Evolutionary conservation across 2,888 invertebrate genomes (phyloP).

Genomic region (Scaptomyza reducta): DNA sequence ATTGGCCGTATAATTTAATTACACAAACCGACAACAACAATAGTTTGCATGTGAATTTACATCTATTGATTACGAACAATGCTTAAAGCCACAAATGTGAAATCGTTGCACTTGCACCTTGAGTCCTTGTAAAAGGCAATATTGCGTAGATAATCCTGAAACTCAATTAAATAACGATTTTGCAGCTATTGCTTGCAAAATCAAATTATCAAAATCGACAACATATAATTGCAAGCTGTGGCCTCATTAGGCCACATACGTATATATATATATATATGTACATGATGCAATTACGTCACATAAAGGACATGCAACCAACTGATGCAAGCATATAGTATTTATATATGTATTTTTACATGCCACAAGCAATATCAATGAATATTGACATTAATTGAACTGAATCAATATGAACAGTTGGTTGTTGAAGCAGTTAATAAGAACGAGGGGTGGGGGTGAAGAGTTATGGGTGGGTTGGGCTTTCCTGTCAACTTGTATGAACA

Average conservation of each 20-base stretch:
- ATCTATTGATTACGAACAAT: background rate
- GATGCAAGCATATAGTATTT: constrained; percentile 26
- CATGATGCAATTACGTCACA: constrained; percentile 56
- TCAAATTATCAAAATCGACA: constrained; percentile 43
- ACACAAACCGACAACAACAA: background rate
- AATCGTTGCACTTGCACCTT: constrained; percentile 2
- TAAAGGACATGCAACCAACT: constrained; percentile 40
- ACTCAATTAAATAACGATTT: constrained; percentile 34
- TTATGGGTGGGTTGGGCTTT: background rate
- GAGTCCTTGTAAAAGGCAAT: background rate
- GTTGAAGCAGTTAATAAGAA: constrained; percentile 39
- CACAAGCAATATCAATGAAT: constrained; percentile 32
- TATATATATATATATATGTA: background rate
- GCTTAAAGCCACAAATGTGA: background rate
- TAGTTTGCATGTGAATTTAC: background rate
- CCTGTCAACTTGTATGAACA: constrained; percentile 23
- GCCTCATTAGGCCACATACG: constrained; percentile 47
- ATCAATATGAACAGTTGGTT: constrained; percentile 62
- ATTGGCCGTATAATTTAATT: background rate
- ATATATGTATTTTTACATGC: background rate
- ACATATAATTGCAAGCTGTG: constrained; percentile 41
- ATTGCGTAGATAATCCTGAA: constrained; percentile 10
- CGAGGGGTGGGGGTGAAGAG: background rate
- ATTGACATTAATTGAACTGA: constrained; percentile 69
- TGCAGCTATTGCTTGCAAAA: constrained; percentile 4